Conservation (phyloP, 2,888 invertebrate species). For the Andrena hattorfiana region DNA sequence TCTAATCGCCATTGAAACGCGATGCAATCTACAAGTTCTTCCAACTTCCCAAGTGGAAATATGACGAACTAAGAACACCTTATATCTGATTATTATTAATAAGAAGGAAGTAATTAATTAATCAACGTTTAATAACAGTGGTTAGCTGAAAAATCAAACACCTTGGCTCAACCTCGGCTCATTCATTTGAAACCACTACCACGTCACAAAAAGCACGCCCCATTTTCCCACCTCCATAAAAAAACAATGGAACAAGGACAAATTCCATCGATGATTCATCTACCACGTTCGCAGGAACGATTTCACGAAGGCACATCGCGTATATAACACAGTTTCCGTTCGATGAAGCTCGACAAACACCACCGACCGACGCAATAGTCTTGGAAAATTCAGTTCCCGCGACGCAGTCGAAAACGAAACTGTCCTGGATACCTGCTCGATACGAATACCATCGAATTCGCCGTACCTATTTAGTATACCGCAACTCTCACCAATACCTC, state of each 20-base stretch:
- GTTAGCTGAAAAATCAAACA: too few species aligned
- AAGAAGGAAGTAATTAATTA: too few species aligned
- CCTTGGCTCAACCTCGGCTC: not conserved
- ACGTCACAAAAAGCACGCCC: not conserved
- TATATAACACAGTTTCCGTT: not conserved
- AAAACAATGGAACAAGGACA: not conserved
- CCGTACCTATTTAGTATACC: not conserved
- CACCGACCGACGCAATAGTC: not conserved
- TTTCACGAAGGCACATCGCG: not conserved
- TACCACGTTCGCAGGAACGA: not conserved
- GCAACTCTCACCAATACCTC: not conserved
- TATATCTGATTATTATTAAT: not conserved
- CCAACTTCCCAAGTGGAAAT: not conserved
- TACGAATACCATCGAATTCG: not conserved
- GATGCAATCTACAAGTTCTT: not conserved
- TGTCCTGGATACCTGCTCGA: not conserved
- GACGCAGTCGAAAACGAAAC: conserved; percentile 19
- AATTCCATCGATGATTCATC: not conserved
- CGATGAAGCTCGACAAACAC: not conserved
- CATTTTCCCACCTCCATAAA: not conserved
- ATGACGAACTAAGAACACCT: not conserved
- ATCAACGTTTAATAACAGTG: not conserved
- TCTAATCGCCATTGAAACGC: conserved; percentile 13
- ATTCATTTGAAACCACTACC: not conserved
- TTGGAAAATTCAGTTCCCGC: conserved; percentile 42